Evolutionary conservation across 2,797 vertebrate genomes (phyloP), one percentile per base, ranked within the genome.

Genomic region (Microtus obscurus): DNA sequence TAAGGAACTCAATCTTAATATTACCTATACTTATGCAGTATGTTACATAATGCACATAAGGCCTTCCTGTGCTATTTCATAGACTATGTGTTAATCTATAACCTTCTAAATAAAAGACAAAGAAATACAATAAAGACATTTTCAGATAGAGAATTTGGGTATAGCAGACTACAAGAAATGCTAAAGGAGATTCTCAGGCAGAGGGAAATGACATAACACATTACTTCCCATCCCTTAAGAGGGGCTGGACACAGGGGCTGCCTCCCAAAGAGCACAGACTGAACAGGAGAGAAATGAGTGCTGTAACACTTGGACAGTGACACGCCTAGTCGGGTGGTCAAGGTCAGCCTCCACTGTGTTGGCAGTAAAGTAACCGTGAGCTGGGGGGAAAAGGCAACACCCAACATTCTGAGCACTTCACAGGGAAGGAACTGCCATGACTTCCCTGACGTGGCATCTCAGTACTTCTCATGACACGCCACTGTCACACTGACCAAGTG

Each of bases 41-140:
- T 34, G 19, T 67, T 48, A 48, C 61, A 48, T 85, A 85, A 67
- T 34, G 19, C 61, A 85, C 43, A 67, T n/a, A 85, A 67, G 61
- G 82, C 11, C 61, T 85, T 85, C 43, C 82, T 31, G 37, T 67
- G 61, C 82, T 34, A 85, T 67, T 85, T 67, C 61, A n/a, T 67
- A 48, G 81, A n/a, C 31, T 48, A 48, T 67, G 21, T n/a, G 31
- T 9, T 69, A 78, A 74, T 88, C 90, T 88, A 76, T 88, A 85
- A 63, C 61, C 59, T 77, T 94, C 74, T 48, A 81, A 95, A 86
- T 67, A 65, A 45, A 94, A 89, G 76, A 82, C 56, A 77, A 91
- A 91, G 61, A 67, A 94, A 59, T 37, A 2, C 65, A 91, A 91
- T 74, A 79, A 87, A 90, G 40, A 85, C 13, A 31, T 25, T 76